phyloP scores from a whole-genome alignment of 2,888 invertebrate genomes.

The Pristionchus fissidentatus region DNA sequence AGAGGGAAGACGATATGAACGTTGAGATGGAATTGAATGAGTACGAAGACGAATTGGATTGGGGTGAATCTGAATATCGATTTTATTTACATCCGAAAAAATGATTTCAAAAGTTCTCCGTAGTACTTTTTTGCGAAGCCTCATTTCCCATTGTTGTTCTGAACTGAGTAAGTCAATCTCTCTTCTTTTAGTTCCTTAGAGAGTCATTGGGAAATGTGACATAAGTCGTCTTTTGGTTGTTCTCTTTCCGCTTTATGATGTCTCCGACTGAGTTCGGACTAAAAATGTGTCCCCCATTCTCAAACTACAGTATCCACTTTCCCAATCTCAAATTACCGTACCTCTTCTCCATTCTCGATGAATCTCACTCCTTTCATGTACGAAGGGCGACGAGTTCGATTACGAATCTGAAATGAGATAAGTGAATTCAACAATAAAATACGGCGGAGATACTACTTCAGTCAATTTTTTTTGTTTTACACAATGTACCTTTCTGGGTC shows the following conservation, averaged over 20 bases:
- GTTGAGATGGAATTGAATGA: conserved; percentile 22
- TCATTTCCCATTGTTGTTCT: background rate
- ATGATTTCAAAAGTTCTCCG: too few species aligned
- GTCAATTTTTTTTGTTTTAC: too few species aligned
- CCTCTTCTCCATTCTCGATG: conserved; percentile 41
- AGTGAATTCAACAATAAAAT: background rate
- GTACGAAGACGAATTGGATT: conserved; percentile 35
- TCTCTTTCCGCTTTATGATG: background rate
- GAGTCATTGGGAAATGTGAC: background rate
- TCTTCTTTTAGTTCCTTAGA: background rate
- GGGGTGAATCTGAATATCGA: conserved; percentile 33
- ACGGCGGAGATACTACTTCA: too few species aligned
- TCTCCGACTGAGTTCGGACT: background rate
- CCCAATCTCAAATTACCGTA: too few species aligned
- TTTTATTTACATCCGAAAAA: too few species aligned
- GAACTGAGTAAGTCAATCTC: too few species aligned
- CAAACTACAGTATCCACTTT: too few species aligned
- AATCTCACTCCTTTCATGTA: conserved; percentile 40
- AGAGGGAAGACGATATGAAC: conserved; percentile 10
- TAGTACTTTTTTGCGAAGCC: background rate
- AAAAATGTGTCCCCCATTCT: too few species aligned
- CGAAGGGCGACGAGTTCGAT: background rate
- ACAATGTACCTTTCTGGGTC: conserved; percentile 7
- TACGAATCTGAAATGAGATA: background rate
- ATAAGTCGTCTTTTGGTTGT: background rate